These are phyloP conservation scores for Delia radicum DNA, from an alignment of 1,140 invertebrate genomes.

Conservation along the genomic window DNA sequence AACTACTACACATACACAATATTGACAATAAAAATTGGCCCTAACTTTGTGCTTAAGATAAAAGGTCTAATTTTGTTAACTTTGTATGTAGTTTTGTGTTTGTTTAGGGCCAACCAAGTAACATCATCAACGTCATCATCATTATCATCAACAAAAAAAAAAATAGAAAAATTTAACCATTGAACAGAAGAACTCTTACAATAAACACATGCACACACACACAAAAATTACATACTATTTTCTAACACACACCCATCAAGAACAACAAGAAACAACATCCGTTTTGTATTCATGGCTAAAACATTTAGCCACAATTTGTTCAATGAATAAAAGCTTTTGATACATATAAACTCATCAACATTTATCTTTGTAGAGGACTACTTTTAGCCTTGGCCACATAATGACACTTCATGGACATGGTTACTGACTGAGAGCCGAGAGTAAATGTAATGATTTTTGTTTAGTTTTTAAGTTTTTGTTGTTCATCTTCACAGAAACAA, in stretches of 20 bases:
- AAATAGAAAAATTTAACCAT: not conserved
- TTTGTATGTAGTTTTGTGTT: not conserved
- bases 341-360: not conserved
- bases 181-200: not conserved
- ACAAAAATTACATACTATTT: not conserved
- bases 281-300: not conserved
- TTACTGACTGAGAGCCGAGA: not conserved
- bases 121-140: too few relatives aligned
- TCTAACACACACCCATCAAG: not conserved
- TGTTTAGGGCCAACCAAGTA: not conserved
- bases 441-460: not conserved
- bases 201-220: not conserved
- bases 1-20: not conserved
- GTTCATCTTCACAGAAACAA: not conserved
- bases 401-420: constrained; percentile 22
- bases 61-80: not conserved
- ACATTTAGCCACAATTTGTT: constrained; percentile 1
- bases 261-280: not conserved
- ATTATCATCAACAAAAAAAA: not conserved
- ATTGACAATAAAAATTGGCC: not conserved
- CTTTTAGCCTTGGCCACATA: constrained; percentile 21
- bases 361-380: not conserved
- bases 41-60: not conserved
- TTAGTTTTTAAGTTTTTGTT: not conserved
- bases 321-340: not conserved